Conservation (phyloP, 2,888 invertebrate species). For the Helleia helle region DNA sequence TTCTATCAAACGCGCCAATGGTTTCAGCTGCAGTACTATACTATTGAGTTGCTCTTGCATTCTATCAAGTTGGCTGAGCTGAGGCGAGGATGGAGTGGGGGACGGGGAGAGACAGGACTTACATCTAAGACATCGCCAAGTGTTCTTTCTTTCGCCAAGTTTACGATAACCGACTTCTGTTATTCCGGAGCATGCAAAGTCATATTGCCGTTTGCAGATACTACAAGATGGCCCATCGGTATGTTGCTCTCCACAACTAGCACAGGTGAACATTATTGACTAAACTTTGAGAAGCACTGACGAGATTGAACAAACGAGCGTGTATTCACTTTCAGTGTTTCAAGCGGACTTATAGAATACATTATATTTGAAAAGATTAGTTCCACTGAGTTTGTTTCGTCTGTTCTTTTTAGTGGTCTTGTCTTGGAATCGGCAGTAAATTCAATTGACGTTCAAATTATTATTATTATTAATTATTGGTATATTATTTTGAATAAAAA, state of each 20-base stretch:
- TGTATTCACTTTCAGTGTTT: neutral
- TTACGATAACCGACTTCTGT: neutral
- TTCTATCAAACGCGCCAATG: neutral
- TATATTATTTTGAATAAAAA: too few relatives aligned
- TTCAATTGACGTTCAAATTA: too few relatives aligned
- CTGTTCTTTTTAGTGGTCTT: too few relatives aligned
- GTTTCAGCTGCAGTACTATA: neutral
- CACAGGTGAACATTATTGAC: slow-evolving; percentile 16
- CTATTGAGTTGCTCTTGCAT: neutral
- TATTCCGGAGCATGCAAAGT: neutral
- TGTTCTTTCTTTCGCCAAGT: neutral
- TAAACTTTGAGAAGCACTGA: slow-evolving; percentile 9
- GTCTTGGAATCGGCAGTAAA: too few relatives aligned
- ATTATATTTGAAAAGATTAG: too few relatives aligned
- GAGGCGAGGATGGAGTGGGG: neutral
- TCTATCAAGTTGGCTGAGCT: neutral
- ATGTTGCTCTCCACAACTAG: slow-evolving; percentile 14
- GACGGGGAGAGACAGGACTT: neutral
- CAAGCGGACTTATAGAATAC: too few relatives aligned
- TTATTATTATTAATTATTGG: too few relatives aligned
- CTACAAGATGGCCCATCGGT: slow-evolving; percentile 14
- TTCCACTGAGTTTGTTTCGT: too few relatives aligned
- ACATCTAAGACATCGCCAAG: neutral
- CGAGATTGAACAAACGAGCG: slow-evolving; percentile 3
- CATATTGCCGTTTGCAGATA: neutral